Conservation (phyloP, 2,797 vertebrate genomes). For the Mastacembelus armatus region DNA sequence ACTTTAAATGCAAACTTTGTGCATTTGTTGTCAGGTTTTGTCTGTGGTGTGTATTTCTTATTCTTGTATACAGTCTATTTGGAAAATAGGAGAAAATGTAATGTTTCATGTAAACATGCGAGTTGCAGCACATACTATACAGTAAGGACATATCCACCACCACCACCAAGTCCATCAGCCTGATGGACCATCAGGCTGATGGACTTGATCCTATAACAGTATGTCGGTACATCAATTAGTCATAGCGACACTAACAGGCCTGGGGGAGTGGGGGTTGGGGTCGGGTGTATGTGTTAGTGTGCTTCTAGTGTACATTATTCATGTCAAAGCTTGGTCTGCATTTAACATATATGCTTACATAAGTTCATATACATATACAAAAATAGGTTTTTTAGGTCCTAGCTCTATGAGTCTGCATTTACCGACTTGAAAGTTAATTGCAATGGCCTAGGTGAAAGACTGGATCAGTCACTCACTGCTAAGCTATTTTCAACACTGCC, state of each 20-base stretch:
- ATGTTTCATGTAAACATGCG: slow-evolving; percentile 32
- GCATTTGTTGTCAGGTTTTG: neutral
- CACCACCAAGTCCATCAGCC: too few relatives aligned
- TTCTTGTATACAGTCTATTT: slow-evolving; percentile 13
- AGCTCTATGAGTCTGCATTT: neutral
- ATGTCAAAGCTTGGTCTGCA: slow-evolving; percentile 38
- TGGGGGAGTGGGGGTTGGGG: slow-evolving; percentile 28
- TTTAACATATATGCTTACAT: slow-evolving; percentile 15
- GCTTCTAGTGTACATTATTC: slow-evolving; percentile 27
- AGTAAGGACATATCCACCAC: slow-evolving; percentile 11
- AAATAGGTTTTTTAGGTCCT: too few relatives aligned
- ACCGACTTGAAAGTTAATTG: neutral
- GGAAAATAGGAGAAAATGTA: neutral
- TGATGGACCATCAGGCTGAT: too few relatives aligned
- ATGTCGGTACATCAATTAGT: slow-evolving; percentile 70
- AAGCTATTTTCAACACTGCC: neutral
- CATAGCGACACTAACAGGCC: slow-evolving; percentile 47
- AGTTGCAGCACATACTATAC: slow-evolving; percentile 18
- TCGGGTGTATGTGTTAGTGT: slow-evolving; percentile 22
- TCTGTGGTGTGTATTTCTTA: neutral
- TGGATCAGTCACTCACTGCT: neutral
- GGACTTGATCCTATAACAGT: slow-evolving; percentile 52
- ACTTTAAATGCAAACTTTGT: too few relatives aligned
- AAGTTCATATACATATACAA: slow-evolving; percentile 2
- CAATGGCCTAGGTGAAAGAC: neutral